A percentile compares a stretch with the other conserved stretches of the same genome.
Evolutionary conservation across 2,797 vertebrate genomes (phyloP).

Genomic region (Molothrus aeneus): DNA sequence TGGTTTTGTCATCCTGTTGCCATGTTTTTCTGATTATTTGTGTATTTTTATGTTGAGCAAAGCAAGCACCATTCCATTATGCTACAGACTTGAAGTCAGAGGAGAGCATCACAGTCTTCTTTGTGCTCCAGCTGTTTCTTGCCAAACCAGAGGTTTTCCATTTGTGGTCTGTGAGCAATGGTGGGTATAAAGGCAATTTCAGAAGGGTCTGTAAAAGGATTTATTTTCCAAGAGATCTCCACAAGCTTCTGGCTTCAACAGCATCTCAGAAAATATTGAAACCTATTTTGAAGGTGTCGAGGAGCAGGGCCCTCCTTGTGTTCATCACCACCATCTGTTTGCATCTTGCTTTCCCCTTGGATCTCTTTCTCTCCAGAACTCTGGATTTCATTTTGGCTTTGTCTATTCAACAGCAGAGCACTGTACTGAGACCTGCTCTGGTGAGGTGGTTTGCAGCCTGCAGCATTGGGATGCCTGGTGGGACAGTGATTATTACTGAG

Average conservation of each 20-base stretch:
- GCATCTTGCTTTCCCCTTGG: not conserved
- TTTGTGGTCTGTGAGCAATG: slow-evolving; percentile 12
- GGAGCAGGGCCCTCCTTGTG: not conserved
- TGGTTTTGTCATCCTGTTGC: slow-evolving; percentile 13
- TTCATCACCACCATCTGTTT: not conserved
- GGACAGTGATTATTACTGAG: not conserved
- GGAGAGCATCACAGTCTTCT: not conserved
- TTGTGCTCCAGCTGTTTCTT: not conserved
- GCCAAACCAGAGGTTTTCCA: slow-evolving; percentile 31
- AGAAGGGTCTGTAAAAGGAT: not conserved
- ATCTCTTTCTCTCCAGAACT: not conserved
- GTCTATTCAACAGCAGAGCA: not conserved
- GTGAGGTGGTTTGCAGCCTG: not conserved
- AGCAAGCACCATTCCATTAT: not conserved
- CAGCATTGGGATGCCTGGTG: not conserved
- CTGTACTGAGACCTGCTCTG: not conserved
- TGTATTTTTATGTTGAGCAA: slow-evolving; percentile 9
- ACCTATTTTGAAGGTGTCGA: not conserved
- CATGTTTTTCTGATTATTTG: slow-evolving; percentile 57
- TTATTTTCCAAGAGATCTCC: not conserved
- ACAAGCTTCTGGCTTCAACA: not conserved
- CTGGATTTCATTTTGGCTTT: not conserved
- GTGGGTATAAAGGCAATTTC: not conserved
- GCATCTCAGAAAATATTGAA: not conserved
- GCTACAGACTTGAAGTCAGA: not conserved